Conservation (phyloP, 2,888 invertebrate species). For the Drosophila paucipuncta region DNA sequence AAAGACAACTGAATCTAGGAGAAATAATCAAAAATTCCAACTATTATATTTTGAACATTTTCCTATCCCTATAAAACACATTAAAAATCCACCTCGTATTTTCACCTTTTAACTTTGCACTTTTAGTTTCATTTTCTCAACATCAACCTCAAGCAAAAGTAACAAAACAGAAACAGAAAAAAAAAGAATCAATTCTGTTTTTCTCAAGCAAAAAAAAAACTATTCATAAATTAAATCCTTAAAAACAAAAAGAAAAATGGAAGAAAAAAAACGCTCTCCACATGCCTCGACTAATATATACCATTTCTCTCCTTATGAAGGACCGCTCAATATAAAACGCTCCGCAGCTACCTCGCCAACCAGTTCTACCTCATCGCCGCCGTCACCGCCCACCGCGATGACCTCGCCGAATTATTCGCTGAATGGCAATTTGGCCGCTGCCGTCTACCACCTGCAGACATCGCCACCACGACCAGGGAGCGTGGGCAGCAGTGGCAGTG, state of each 20-base stretch:
- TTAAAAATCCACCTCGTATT: conserved; percentile 39
- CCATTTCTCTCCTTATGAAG: conserved; percentile 69
- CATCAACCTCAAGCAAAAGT: conserved; percentile 44
- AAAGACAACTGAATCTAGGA: conserved; percentile 27
- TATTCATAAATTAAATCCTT: conserved; percentile 17
- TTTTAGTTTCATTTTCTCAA: conserved; percentile 74
- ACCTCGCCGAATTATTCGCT: conserved; percentile 90
- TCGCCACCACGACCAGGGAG: conserved; percentile 81
- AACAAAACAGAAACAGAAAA: conserved; percentile 30
- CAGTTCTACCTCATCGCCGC: conserved; percentile 85
- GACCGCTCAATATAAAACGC: conserved; percentile 84
- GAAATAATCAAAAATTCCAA: conserved; percentile 18
- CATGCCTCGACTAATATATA: conserved; percentile 39
- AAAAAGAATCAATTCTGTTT: conserved; percentile 2
- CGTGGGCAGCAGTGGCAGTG: conserved; percentile 48
- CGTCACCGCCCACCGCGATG: conserved; percentile 84
- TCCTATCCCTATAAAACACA: conserved; percentile 40
- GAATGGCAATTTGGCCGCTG: conserved; percentile 87
- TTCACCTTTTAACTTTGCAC: conserved; percentile 76
- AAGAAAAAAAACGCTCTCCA: background rate
- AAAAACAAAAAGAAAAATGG: background rate
- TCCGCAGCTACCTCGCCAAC: conserved; percentile 84
- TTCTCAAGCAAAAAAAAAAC: conserved; percentile 17
- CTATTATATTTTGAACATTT: conserved; percentile 54
- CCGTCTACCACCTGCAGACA: conserved; percentile 83